Base-by-base conservation (phyloP, 37 sponge, comb jelly and placozoan genomes). In the Ephydatia muelleri region DNA sequence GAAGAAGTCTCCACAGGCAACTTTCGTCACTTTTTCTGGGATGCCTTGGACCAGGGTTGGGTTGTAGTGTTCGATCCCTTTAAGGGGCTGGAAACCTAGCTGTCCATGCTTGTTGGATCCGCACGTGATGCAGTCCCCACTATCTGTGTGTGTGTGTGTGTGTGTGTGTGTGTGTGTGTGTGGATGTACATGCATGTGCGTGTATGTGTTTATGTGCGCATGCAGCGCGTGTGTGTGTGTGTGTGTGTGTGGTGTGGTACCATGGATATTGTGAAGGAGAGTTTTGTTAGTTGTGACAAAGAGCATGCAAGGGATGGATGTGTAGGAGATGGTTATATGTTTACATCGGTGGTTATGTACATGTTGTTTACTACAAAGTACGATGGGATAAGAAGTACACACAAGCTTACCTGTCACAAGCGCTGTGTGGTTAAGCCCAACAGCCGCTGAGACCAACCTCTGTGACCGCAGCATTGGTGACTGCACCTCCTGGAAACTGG, bases 1-100 rank as follows among this genome's bases (percentile, higher is more conserved):
- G 77, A 81, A 95, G 72, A 73, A 68, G 48, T 95, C 96, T 0
- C 96, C 96, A 85, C 96, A 95, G 0, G 86, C 67, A 5, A 95
- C 85, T n/a, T 64, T 65, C 1, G 49, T 65, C 4, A 95, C 76
- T 3, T 84, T 26, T 11, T 38, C 75, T 6, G 31, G 11, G 8
- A 91, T 70, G 14, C 26, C 80, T 30, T 38, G 49, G 49, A 84
- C 88, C 23, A 83, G 37, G 27, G 84, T 65, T 30, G 89, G 80
- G 5, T 29, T 35, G 27, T 28, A 36, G 32, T 38, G 47, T 2
- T 33, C 22, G 2, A 79, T 40, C 12, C 47, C 32, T 29, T 70
- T 29, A 22, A 16, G 19, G n/a, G 27, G 74, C 48, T 8, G 33
- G 48, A 75, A 84, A 3, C 94, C 96, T 34, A 95, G 83, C 81